Evolutionary conservation across 2,797 vertebrate species (phyloP), one percentile per base, ranked within the genome.

Genomic region (Parambassis ranga): DNA sequence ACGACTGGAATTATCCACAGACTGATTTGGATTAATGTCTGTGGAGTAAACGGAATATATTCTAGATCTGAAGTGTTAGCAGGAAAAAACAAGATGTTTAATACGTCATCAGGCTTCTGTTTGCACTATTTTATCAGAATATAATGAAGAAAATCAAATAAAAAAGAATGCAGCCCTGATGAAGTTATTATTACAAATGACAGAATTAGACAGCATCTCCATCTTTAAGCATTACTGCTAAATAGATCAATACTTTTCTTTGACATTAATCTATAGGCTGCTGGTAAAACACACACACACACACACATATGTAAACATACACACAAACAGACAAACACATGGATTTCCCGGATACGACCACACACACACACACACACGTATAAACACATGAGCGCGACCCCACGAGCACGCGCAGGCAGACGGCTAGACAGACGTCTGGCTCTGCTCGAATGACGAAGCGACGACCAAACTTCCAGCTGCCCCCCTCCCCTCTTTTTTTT

Each of bases 361-460:
- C 76, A 65, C 82, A 51, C 61, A 22, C 18, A 49, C n/a, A n/a
- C n/a, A n/a, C n/a, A n/a, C n/a, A n/a, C n/a, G n/a, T n/a, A n/a
- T 30, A 30, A 50, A 44, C 15, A 10, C 18, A 4, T 10, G 6
- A 11, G 19, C 14, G 23, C 43, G 9, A n/a, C n/a, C 48, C 0
- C 32, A 3, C 13, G 13, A 26, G 38, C 46, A 9, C 42, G 48
- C 10, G 4, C 62, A 19, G 6, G 38, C 78, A 65, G 76, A 55
- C 71, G 74, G 74, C 80, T 35, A 82, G 77, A 79, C 79, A 78
- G 82, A 64, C 82, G 84, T 87, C 87, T 90, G 87, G 75, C 70
- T 84, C 47, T 32, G 56, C 52, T 37, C 57, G 44, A 71, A 83
- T 80, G 83, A 86, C 79, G 81, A 82, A 68, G 79, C 74, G 55